These are phyloP conservation scores for Heliocidaris tuberculata DNA, from an alignment of 35 echinoderm and acorn worm genomes.

Conservation along the genomic window DNA sequence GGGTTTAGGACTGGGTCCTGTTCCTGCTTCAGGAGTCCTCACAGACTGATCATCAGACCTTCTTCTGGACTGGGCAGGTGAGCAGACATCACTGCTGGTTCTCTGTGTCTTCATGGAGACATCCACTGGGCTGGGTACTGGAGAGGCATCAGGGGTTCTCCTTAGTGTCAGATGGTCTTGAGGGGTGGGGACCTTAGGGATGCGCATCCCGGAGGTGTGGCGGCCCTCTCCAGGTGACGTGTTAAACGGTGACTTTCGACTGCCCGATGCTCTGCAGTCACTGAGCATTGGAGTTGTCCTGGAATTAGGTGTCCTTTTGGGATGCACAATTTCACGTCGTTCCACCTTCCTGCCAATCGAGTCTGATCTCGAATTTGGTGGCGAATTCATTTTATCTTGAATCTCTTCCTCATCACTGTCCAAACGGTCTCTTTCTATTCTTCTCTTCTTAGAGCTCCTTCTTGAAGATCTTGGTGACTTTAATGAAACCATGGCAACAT, in stretches of 20 bases:
- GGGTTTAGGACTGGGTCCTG: background rate
- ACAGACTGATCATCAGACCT: background rate
- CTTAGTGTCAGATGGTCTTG: background rate
- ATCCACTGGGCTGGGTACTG: slow-evolving; percentile 7
- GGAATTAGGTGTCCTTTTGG: background rate
- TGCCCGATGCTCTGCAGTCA: background rate
- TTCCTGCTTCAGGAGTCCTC: background rate
- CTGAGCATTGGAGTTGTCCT: background rate
- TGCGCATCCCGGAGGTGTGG: background rate
- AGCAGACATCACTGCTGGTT: background rate
- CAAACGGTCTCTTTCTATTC: background rate
- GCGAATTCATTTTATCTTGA: background rate
- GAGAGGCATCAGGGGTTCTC: background rate
- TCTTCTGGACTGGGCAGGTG: background rate
- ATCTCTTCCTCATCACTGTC: background rate
- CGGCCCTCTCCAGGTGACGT: background rate
- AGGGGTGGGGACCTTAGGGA: background rate
- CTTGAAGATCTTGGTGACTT: background rate
- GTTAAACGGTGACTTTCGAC: background rate
- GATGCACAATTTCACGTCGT: background rate
- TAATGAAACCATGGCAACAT: background rate
- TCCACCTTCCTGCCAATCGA: background rate
- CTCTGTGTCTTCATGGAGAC: slow-evolving; percentile 3
- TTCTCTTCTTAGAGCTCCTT: background rate
- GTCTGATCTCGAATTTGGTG: background rate